Conservation (phyloP, 1,140 invertebrate genomes). For the Micrasema minimum region DNA sequence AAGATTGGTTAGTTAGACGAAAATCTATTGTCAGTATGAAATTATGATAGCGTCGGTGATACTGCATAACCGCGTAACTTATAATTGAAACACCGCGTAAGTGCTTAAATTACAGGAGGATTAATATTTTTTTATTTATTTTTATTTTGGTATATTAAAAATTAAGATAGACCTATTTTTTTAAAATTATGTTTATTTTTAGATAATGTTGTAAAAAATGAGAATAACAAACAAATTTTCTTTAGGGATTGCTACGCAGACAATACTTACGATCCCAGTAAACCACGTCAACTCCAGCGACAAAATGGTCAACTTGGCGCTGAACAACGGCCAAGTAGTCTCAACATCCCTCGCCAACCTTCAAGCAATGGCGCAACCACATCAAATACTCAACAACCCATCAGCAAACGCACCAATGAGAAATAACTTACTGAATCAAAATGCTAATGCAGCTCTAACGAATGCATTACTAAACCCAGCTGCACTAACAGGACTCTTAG, state of each 20-base stretch:
- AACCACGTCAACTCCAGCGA: constrained; percentile 83
- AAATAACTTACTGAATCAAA: constrained; percentile 68
- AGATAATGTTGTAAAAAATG: too few species aligned
- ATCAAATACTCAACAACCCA: constrained; percentile 65
- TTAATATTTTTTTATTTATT: too few species aligned
- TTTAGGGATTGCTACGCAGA: constrained; percentile 89
- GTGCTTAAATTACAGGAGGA: too few species aligned
- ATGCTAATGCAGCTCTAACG: constrained; percentile 59
- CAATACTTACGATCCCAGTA: constrained; percentile 92
- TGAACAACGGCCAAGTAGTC: constrained; percentile 85
- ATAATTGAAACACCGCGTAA: too few species aligned
- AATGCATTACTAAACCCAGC: constrained; percentile 72
- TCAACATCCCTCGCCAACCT: constrained; percentile 86
- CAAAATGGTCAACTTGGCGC: constrained; percentile 82
- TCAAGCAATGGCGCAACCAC: constrained; percentile 80
- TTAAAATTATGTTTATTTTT: too few species aligned
- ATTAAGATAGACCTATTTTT: too few species aligned
- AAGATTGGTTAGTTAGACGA: too few species aligned
- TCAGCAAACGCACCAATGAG: constrained; percentile 61
- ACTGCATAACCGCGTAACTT: too few species aligned
- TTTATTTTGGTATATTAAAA: too few species aligned
- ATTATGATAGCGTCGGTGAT: too few species aligned
- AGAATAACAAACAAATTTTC: too few species aligned
- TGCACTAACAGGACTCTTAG: constrained; percentile 75
- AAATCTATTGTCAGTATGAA: too few species aligned